Conservation (phyloP, 2,888 invertebrate genomes). For the Nymphalis c-album region DNA sequence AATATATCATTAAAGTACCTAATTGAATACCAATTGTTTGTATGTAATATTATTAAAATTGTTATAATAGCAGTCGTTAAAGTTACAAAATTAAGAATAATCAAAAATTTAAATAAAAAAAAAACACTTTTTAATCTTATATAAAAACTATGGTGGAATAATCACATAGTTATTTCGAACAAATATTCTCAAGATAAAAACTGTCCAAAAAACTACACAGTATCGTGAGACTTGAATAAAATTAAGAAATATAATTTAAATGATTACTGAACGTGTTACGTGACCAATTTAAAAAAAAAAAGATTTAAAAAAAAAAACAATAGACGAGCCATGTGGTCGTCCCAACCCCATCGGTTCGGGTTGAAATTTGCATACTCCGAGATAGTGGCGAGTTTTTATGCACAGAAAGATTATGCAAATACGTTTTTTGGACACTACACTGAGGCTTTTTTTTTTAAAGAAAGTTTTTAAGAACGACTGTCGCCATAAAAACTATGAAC, state of each 20-base stretch:
- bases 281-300: conserved; percentile 70
- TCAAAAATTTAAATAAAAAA: neutral
- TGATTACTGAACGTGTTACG: conserved; percentile 57
- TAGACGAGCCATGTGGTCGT: conserved; percentile 50
- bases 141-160: conserved; percentile 18
- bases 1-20: no score
- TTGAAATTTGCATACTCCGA: conserved; percentile 65
- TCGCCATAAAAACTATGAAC: conserved; percentile 34
- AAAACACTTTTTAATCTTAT: neutral
- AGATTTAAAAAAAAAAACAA: conserved; percentile 47
- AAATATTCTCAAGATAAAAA: conserved; percentile 43
- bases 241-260: conserved; percentile 56
- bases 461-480: conserved; percentile 43
- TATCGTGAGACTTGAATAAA: conserved; percentile 72
- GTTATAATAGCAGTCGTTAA: no score
- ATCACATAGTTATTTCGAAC: conserved; percentile 19
- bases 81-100: neutral
- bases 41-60: neutral
- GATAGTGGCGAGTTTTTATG: conserved; percentile 72
- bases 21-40: no score
- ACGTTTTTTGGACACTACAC: conserved; percentile 71
- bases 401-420: conserved; percentile 72
- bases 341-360: conserved; percentile 55
- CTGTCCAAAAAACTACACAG: conserved; percentile 47
- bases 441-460: conserved; percentile 53